These are phyloP conservation scores for Manis javanica DNA, from an alignment of 2,797 vertebrate species.

Conservation along the genomic window DNA sequence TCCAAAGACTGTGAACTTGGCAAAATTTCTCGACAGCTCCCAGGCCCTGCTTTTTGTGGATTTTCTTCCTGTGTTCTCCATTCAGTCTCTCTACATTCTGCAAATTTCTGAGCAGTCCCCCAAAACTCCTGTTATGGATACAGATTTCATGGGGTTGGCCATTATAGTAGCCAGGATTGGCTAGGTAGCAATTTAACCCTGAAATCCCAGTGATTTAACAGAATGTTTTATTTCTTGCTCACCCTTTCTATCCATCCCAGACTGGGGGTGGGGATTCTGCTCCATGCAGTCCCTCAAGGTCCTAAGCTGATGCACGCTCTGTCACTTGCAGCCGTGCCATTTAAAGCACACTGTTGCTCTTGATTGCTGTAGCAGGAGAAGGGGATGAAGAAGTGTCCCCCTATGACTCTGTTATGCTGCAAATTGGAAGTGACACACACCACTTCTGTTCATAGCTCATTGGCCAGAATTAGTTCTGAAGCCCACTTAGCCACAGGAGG, in stretches of 20 bases:
- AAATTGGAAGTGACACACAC: not conserved
- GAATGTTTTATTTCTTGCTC: not conserved
- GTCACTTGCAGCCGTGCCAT: accelerated
- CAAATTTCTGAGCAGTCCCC: not conserved
- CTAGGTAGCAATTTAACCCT: not conserved
- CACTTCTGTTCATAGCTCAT: not conserved
- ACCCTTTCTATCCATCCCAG: not conserved
- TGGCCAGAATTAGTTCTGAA: not conserved
- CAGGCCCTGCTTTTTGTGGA: not conserved
- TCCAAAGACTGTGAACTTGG: not conserved
- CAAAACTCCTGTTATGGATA: not conserved
- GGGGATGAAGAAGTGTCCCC: not conserved
- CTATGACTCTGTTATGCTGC: not conserved
- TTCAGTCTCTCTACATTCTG: not conserved
- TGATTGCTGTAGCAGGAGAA: not conserved
- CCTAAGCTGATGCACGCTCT: not conserved
- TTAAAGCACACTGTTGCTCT: not conserved
- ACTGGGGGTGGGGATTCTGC: not conserved
- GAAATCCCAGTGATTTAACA: not conserved
- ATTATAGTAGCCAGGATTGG: not conserved
- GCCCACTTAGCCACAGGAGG: not conserved
- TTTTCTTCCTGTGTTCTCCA: not conserved
- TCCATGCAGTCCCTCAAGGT: not conserved
- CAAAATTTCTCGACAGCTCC: not conserved
- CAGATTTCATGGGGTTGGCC: not conserved